These are phyloP conservation scores for Nephrocerus scutellatus DNA, from an alignment of 2,888 invertebrate genomes.

Conservation along the genomic window DNA sequence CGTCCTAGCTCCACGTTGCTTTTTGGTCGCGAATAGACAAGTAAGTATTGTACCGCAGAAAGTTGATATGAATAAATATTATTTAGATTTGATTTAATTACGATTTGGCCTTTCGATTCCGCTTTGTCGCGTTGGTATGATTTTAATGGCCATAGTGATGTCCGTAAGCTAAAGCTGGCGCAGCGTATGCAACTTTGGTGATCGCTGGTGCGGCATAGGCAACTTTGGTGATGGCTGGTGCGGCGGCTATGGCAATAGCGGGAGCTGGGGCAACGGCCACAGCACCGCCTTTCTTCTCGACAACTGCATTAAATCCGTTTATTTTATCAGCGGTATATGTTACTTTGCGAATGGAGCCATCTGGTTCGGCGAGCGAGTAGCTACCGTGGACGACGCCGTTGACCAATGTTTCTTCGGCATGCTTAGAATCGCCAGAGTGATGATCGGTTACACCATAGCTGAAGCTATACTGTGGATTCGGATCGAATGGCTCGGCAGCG, in stretches of 20 bases:
- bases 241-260: constrained; percentile 27
- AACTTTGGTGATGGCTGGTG: constrained; percentile 23
- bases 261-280: constrained; percentile 25
- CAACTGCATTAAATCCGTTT: constrained; percentile 62
- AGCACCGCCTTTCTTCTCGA: constrained; percentile 49
- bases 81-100: no score
- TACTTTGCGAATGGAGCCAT: constrained; percentile 57
- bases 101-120: no score
- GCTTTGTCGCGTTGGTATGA: no score
- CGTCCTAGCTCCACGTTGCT: not conserved
- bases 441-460: constrained; percentile 63
- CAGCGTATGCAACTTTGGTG: constrained; percentile 34
- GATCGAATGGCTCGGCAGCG: constrained; percentile 33
- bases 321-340: constrained; percentile 61
- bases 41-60: no score
- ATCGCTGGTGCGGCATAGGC: constrained; percentile 31
- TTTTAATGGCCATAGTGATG: constrained; percentile 20
- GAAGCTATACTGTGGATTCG: constrained; percentile 59
- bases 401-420: constrained; percentile 51
- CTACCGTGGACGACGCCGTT: constrained; percentile 61
- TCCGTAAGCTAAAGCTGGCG: constrained; percentile 29
- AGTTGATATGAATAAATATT: no score
- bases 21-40: not conserved
- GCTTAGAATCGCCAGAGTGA: constrained; percentile 55
- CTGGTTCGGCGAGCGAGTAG: constrained; percentile 58